phyloP scores from a whole-genome alignment of 2,797 vertebrate species.

The Sandelia bainsii region DNA sequence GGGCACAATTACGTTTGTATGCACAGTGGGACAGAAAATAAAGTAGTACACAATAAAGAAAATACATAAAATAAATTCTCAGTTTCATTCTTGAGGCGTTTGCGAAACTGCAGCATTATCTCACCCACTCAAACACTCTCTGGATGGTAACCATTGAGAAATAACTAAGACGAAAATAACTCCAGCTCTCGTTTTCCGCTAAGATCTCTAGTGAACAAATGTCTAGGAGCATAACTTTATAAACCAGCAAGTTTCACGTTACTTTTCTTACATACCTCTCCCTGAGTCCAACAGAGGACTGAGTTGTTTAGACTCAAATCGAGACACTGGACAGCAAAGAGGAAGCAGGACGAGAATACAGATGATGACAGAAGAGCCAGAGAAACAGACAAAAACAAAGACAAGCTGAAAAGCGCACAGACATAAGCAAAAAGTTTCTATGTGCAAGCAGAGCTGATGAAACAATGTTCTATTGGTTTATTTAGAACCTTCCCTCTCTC shows the following conservation, averaged over 20 bases:
- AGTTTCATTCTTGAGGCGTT: not conserved
- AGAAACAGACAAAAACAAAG: conserved; percentile 26
- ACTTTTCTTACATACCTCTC: conserved; percentile 69
- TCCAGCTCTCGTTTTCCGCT: not conserved
- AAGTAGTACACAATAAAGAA: too few relatives aligned
- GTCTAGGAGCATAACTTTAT: not conserved
- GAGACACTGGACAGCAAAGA: conserved; percentile 65
- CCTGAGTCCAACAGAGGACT: conserved; percentile 72
- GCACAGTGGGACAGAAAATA: not conserved
- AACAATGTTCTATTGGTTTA: not conserved
- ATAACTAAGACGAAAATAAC: not conserved
- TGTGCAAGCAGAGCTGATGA: conserved; percentile 7
- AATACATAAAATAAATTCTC: too few relatives aligned
- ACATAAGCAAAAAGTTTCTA: not conserved
- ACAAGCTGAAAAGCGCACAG: not conserved
- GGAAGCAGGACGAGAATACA: conserved; percentile 39
- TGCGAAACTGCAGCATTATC: not conserved
- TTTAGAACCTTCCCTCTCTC: conserved; percentile 41
- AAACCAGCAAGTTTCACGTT: not conserved
- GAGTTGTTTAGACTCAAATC: conserved; percentile 67
- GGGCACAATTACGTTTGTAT: too few relatives aligned
- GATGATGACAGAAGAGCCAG: conserved; percentile 21
- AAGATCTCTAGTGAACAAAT: not conserved
- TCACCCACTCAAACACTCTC: not conserved
- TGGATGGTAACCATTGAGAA: not conserved